Evolutionary conservation across 2,888 invertebrate species (phyloP), one percentile per base, ranked within the genome.

Genomic region (Monochamus alternatus): DNA sequence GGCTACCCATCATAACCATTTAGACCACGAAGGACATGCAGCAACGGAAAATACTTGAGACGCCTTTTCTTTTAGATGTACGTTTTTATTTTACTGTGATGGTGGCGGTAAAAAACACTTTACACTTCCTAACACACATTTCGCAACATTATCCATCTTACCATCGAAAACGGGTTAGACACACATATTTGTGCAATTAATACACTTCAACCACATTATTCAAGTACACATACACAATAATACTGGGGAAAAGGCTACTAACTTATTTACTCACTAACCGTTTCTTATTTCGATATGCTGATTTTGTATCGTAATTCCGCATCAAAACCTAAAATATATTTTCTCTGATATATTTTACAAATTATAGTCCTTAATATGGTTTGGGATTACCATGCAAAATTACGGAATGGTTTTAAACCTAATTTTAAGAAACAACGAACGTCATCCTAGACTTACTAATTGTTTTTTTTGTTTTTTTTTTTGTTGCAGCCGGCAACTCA

Each of bases 401-500:
- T 55, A 55, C 22, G 5, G 9, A 10, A 12, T 1, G 9, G 22
- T 22, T 22, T 22, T 22, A 22, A 22, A 22, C 22, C 22, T 0
- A 22, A 22, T 62, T 5, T 59, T 74, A 44, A 59, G 22, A 31
- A 73, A 63, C 43, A 22, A 51, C n/a, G 22, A 7, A 55, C n/a
- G 5, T 55, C 7, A 4, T 0, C 5, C n/a, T 47, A 47, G 2
- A 44, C 44, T 9, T 12, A 47, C 47, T 47, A 47, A 47, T 47
- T 31, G 69, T 70, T 69, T 14, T 67, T 78, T 68, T 78, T 78
- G 74, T 70, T 70, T 69, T 14, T 67, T 78, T 68, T 78, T 78
- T 75, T 70, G 71, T 78, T 76, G 68, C 82, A 83, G 73, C 84
- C 72, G 83, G 81, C 55, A 84, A 83, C 68, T 78, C 83, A 22